Evolutionary conservation across 2,888 invertebrate genomes (phyloP).

Genomic region (Agrochola litura): DNA sequence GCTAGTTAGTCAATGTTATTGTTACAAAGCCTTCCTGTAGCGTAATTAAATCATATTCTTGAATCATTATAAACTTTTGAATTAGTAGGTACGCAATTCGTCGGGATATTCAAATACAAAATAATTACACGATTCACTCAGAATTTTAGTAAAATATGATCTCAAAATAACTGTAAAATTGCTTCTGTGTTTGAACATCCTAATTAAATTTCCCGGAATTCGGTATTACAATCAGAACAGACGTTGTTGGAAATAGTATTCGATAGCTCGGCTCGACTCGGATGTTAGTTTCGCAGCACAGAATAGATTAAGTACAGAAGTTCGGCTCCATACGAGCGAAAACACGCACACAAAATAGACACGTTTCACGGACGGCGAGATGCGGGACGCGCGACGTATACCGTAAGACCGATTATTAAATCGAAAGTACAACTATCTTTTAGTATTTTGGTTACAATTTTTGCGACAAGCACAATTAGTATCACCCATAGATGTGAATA

Average conservation of each 20-base stretch:
- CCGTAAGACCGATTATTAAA: too few species aligned
- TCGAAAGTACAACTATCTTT: neutral
- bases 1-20: conserved; percentile 4
- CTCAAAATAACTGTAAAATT: conserved; percentile 18
- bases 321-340: neutral
- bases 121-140: neutral
- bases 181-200: conserved; percentile 15
- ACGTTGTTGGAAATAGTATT: conserved; percentile 8
- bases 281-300: neutral
- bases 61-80: conserved; percentile 4
- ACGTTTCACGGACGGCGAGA: too few species aligned
- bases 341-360: neutral
- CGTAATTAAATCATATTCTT: conserved; percentile 12
- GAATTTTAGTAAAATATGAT: conserved; percentile 7
- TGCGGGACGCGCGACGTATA: too few species aligned
- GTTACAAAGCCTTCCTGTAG: neutral
- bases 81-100: neutral
- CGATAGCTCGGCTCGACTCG: neutral
- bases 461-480: neutral
- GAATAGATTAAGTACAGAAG: neutral
- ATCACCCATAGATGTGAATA: neutral
- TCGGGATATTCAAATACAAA: conserved; percentile 6
- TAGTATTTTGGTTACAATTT: neutral
- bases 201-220: conserved; percentile 17
- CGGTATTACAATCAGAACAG: conserved; percentile 14